Evolutionary conservation across 2,888 invertebrate genomes (phyloP), one percentile per base, ranked within the genome.

Genomic region (Empis stercorea): DNA sequence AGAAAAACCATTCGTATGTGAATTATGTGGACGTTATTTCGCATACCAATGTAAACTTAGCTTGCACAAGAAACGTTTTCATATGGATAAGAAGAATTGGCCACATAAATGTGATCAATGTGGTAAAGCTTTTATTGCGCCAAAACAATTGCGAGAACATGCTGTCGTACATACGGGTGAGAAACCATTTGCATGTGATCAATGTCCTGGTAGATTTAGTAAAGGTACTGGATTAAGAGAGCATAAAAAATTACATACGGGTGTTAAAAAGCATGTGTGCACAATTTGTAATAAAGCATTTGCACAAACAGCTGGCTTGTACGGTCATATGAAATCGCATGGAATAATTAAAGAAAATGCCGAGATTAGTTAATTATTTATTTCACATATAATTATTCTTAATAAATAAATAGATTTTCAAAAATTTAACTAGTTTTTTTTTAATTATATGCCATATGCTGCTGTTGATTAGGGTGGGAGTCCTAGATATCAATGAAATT

Each of bases 231-330:
- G 46, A 5, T 39, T 49, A 10, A 36, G 42, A 23, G 32, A 43
- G 5, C 51, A 51, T 32, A 13, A 37, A 7, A 42, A 46, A 43
- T 32, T 52, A 11, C 52, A 52, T 45, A 41, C 47, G 3, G 41
- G 41, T 11, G 39, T 38, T 4, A 52, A 50, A 42, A 42, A 50
- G 17, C 45, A 64, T 61, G 50, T 61, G 59, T 45, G 48, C 43
- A 37, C 32, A 10, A 47, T 43, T 17, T 52, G 52, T 39, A 42
- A 37, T 2, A 50, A 52, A 34, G 48, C 43, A 1, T 52, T 52
- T 45, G 47, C 50, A 1, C 52, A 52, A 40, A 45, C 30, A 30
- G 52, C 48, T 45, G 61, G 61, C 3, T 40, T 46, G 3, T 49
- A 50, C 37, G 46, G 44, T 38, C 51, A 52, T 36, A 48, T 50